Conservation (phyloP, 1,140 invertebrate genomes). For the Eulimnadia texana region DNA sequence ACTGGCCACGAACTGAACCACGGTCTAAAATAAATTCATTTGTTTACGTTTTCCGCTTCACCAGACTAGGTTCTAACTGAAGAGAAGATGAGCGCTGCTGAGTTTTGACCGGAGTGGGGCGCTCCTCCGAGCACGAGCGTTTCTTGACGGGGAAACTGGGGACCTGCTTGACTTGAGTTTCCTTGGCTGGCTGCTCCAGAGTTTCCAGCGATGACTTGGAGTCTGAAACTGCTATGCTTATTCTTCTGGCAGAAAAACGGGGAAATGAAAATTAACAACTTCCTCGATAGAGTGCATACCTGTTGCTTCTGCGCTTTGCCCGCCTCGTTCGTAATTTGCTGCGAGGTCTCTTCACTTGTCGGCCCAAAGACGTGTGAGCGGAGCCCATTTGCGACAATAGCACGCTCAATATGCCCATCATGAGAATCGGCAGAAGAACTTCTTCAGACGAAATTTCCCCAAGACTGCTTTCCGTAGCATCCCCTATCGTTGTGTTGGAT, state of each 20-base stretch:
- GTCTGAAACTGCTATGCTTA: constrained; percentile 21
- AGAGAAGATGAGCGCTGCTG: constrained; percentile 10
- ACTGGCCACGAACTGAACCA: no score
- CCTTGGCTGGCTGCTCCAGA: not conserved
- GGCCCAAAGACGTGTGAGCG: constrained; percentile 19
- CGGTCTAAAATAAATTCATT: no score
- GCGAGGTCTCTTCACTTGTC: not conserved
- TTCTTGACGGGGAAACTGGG: not conserved
- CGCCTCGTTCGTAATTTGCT: constrained; percentile 3
- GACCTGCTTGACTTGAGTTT: not conserved
- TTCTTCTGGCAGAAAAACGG: constrained; percentile 10
- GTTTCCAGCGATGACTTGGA: constrained; percentile 30
- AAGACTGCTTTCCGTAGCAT: constrained; percentile 17
- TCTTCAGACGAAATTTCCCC: constrained; percentile 42
- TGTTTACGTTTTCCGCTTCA: not conserved
- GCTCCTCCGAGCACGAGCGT: constrained; percentile 12
- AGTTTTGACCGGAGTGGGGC: constrained; percentile 4
- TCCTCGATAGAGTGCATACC: not conserved
- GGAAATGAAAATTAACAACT: not conserved
- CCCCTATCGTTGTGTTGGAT: not conserved
- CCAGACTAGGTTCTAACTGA: constrained; percentile 3
- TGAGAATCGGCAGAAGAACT: constrained; percentile 56
- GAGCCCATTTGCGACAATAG: constrained; percentile 77
- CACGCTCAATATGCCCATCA: constrained; percentile 65
- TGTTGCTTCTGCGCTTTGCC: constrained; percentile 2